Conservation (phyloP, 2,113 vertebrate genomes). For the Phrynosoma platyrhinos region DNA sequence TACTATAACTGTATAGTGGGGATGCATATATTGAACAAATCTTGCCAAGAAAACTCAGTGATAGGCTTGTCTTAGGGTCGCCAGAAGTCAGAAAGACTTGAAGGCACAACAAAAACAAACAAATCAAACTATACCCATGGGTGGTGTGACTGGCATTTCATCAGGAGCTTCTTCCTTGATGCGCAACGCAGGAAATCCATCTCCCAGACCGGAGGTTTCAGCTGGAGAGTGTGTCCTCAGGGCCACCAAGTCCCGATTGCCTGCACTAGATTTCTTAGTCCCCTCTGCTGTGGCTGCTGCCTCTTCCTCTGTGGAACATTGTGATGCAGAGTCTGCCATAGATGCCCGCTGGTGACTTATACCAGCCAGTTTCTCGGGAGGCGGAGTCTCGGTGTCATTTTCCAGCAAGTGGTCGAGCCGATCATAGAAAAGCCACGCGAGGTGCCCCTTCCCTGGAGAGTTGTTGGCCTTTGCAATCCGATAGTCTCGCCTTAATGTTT, state of each 20-base stretch:
- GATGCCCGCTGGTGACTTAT: not conserved
- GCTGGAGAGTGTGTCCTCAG: not conserved
- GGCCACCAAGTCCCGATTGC: not conserved
- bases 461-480: slow-evolving; percentile 26
- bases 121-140: not conserved
- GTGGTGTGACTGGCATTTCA: not conserved
- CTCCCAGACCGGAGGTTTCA: not conserved
- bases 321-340: not conserved
- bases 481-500: slow-evolving; percentile 23
- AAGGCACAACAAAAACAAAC: too few relatives aligned
- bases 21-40: too few relatives aligned
- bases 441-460: slow-evolving; percentile 19
- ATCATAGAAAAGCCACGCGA: slow-evolving; percentile 28
- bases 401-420: slow-evolving; percentile 12
- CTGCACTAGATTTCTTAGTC: not conserved
- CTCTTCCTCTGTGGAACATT: slow-evolving; percentile 15
- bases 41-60: too few relatives aligned
- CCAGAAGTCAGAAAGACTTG: too few relatives aligned
- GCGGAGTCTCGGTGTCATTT: not conserved
- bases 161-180: slow-evolving; percentile 24
- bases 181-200: not conserved
- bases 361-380: not conserved
- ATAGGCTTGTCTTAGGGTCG: too few relatives aligned
- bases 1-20: too few relatives aligned
- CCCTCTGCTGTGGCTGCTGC: not conserved